These are phyloP conservation scores for Anhinga rufa DNA, from an alignment of 2,113 vertebrate genomes.

Conservation along the genomic window DNA sequence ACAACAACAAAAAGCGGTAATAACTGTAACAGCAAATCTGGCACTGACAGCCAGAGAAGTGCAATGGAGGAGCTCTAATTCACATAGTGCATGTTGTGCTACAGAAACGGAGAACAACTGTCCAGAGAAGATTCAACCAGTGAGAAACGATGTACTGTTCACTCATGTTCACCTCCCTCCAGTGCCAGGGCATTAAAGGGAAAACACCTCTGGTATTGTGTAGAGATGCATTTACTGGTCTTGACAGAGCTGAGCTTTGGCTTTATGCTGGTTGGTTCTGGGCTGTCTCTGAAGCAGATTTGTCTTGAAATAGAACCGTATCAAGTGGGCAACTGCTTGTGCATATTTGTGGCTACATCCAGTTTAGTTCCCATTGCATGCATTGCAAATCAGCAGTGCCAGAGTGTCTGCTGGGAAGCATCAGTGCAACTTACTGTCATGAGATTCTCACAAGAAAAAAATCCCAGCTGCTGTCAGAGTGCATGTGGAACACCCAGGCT, in stretches of 20 bases:
- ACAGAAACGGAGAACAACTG: background rate
- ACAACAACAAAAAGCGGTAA: too few species aligned
- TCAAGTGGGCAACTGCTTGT: background rate
- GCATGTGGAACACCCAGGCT: background rate
- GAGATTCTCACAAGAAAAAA: background rate
- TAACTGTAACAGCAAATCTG: background rate
- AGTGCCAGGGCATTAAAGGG: background rate
- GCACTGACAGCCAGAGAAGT: background rate
- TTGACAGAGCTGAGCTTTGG: background rate
- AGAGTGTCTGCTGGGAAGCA: background rate
- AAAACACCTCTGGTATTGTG: background rate
- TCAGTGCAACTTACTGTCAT: background rate
- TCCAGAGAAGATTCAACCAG: background rate
- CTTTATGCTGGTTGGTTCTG: background rate
- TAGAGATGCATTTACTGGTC: background rate
- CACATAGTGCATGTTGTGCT: too few species aligned
- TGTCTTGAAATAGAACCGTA: background rate
- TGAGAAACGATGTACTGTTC: background rate
- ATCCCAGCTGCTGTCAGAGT: background rate
- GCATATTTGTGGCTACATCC: too few species aligned
- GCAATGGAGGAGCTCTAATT: background rate
- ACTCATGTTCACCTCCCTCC: background rate
- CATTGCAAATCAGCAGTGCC: background rate
- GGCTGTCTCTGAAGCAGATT: background rate
- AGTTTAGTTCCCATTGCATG: fast-evolving